Percentiles rank a stretch among this genome's conserved stretches.
These are phyloP conservation scores for Lasiurus cinereus DNA, from an alignment of 2,113 vertebrate species.

Conservation along the genomic window DNA sequence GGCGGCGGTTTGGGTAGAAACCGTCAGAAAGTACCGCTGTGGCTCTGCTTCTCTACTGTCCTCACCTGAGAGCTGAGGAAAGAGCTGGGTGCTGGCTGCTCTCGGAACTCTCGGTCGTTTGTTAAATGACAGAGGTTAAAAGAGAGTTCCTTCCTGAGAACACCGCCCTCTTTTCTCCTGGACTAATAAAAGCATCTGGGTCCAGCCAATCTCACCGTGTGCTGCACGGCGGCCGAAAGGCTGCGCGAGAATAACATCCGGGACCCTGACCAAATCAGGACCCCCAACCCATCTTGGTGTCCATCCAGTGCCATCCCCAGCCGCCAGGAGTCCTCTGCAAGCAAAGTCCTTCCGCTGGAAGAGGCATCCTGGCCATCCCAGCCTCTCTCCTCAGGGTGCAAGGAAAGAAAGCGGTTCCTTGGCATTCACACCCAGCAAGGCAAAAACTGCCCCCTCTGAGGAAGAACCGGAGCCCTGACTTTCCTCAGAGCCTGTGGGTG, in stretches of 20 bases:
- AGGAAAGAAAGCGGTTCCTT: too few species aligned
- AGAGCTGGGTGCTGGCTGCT: neutral
- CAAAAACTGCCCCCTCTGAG: neutral
- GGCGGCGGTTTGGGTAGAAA: neutral
- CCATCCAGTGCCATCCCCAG: neutral
- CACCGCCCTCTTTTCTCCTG: conserved; percentile 43
- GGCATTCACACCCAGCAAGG: neutral
- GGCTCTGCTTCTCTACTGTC: too few species aligned
- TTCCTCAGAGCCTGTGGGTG: neutral
- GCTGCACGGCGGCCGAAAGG: neutral
- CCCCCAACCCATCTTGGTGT: neutral
- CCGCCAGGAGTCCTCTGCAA: neutral
- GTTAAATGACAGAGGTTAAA: neutral
- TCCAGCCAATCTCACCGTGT: neutral
- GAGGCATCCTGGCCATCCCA: neutral
- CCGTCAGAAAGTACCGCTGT: neutral
- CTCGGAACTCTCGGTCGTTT: neutral
- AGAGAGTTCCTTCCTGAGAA: neutral
- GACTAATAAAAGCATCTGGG: neutral
- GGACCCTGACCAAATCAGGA: neutral
- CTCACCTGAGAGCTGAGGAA: too few species aligned
- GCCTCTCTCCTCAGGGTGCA: too few species aligned
- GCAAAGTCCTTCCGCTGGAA: neutral
- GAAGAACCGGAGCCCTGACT: neutral
- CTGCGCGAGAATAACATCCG: neutral